Conservation (phyloP, 2,888 invertebrate genomes). For the Brachypalpus laphriformis region DNA sequence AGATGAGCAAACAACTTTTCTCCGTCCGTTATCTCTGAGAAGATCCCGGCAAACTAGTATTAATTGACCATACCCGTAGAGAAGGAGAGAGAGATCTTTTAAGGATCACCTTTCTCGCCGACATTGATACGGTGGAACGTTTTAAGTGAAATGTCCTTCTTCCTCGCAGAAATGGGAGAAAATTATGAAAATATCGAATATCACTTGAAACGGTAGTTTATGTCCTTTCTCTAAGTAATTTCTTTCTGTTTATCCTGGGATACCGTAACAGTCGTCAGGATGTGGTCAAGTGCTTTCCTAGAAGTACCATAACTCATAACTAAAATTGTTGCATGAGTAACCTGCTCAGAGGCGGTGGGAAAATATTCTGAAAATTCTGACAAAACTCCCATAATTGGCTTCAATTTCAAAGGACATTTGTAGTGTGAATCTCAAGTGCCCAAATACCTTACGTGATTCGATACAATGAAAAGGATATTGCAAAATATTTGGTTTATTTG, state of each 20-base stretch:
- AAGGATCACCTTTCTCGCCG: slow-evolving; percentile 69
- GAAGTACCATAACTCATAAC: slow-evolving; percentile 16
- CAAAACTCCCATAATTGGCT: slow-evolving; percentile 15
- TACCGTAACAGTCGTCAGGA: slow-evolving; percentile 38
- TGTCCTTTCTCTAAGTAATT: slow-evolving; percentile 46
- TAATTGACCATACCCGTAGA: slow-evolving; percentile 63
- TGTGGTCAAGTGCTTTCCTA: slow-evolving; percentile 67
- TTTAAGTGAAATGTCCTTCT: slow-evolving; percentile 57
- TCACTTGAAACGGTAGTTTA: slow-evolving; percentile 65
- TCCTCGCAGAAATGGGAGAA: slow-evolving; percentile 4
- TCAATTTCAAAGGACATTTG: slow-evolving; percentile 16
- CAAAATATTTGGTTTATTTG: slow-evolving; percentile 35
- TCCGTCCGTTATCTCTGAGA: slow-evolving; percentile 53
- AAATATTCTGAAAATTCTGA: slow-evolving; percentile 11
- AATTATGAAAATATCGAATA: slow-evolving; percentile 62
- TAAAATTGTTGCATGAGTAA: slow-evolving; percentile 24
- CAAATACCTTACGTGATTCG: slow-evolving; percentile 16
- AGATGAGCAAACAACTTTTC: slow-evolving; percentile 62
- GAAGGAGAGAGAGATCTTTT: slow-evolving; percentile 30
- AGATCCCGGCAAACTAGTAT: slow-evolving; percentile 56
- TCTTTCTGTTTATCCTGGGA: slow-evolving; percentile 17
- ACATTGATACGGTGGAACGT: slow-evolving; percentile 15
- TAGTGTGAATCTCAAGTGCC: background rate
- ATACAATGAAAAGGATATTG: slow-evolving; percentile 59
- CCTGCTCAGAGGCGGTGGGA: slow-evolving; percentile 15